Conservation (phyloP, 2,888 invertebrate species). For the Ophioninae sp. region DNA sequence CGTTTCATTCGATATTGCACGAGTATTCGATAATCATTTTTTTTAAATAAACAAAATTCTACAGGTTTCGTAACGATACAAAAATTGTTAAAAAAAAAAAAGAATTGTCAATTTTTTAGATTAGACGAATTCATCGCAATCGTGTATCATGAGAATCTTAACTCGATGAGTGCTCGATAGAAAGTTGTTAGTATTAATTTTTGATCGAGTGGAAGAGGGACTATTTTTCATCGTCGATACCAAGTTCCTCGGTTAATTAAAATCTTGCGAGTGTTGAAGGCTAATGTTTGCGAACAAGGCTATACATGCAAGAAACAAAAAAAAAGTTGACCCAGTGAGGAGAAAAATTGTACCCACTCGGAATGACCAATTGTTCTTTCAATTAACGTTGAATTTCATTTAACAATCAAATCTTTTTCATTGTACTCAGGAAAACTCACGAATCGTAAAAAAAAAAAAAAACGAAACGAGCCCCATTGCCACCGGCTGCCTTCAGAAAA, state of each 20-base stretch:
- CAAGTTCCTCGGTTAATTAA: conserved; percentile 59
- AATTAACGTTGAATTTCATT: not conserved
- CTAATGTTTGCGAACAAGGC: conserved; percentile 28
- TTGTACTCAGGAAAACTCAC: conserved; percentile 63
- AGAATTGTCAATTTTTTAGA: not conserved
- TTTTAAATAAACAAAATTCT: not conserved
- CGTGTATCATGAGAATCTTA: not conserved
- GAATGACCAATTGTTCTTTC: not conserved
- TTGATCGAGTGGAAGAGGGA: conserved; percentile 1
- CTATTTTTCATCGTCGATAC: conserved; percentile 40
- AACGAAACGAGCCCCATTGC: conserved; percentile 23
- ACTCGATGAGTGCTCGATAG: not conserved
- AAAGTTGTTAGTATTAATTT: conserved; percentile 1
- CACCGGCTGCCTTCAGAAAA: not conserved
- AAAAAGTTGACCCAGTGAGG: not conserved
- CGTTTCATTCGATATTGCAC: conserved; percentile 26
- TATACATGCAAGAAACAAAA: conserved; percentile 21
- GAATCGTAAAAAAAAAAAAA: conserved; percentile 16
- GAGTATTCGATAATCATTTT: not conserved
- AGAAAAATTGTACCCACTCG: conserved; percentile 4
- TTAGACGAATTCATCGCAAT: not conserved
- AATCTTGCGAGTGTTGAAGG: conserved; percentile 33
- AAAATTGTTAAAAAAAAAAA: not conserved
- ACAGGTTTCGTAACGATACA: not conserved
- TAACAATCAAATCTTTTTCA: conserved; percentile 24